Percentiles rank a stretch among this genome's conserved stretches.
Evolutionary conservation across 2,888 invertebrate genomes (phyloP).

Genomic region (Catonia carolina): DNA sequence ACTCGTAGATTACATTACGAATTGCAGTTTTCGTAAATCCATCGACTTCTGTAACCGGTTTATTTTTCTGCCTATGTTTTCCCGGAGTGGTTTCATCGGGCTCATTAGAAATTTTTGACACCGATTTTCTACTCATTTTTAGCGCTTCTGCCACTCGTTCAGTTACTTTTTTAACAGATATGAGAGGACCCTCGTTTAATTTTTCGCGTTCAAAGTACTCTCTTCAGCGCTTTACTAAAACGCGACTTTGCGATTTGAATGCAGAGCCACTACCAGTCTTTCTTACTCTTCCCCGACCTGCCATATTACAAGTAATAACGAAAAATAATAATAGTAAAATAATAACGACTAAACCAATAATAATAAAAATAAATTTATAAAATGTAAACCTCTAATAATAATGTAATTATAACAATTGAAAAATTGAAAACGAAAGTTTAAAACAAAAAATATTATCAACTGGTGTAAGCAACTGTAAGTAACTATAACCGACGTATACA

Average conservation of each 20-base stretch:
- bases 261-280: background rate
- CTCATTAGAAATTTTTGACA: background rate
- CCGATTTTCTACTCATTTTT: background rate
- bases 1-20: background rate
- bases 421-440: no score
- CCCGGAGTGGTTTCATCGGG: background rate
- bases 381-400: no score
- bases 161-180: background rate
- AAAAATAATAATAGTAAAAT: no score
- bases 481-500: no score
- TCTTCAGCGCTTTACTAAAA: background rate
- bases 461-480: no score
- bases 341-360: no score
- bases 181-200: background rate
- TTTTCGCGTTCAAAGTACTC: background rate
- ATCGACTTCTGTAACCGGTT: background rate
- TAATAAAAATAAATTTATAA: no score
- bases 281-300: background rate
- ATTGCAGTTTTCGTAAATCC: background rate
- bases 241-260: background rate
- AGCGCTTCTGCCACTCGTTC: background rate
- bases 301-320: background rate
- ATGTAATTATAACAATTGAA: no score
- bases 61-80: background rate
- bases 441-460: no score